These are phyloP conservation scores for Pygoscelis antarcticus DNA, from an alignment of 2,113 vertebrate genomes.

Conservation along the genomic window DNA sequence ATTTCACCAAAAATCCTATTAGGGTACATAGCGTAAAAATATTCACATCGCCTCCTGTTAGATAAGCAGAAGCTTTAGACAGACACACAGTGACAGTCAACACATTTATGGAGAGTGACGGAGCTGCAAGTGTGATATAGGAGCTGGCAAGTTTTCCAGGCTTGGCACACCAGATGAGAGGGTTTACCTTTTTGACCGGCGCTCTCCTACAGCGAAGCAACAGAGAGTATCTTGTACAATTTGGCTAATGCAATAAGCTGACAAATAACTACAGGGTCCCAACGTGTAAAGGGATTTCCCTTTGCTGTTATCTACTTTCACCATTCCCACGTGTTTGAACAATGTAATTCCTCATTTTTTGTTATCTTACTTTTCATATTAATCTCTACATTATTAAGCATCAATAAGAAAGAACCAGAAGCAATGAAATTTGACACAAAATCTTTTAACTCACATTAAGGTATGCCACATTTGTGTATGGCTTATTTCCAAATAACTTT, in stretches of 20 bases:
- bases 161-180: background rate
- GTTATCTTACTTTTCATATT: background rate
- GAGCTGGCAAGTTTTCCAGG: conserved; percentile 1
- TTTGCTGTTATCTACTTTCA: background rate
- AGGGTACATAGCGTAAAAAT: conserved; percentile 1
- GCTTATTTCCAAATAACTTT: conserved; percentile 47
- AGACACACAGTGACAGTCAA: conserved; percentile 13
- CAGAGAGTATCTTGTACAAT: background rate
- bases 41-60: background rate
- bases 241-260: background rate
- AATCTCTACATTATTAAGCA: background rate
- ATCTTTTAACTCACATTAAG: background rate
- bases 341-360: background rate
- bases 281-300: background rate
- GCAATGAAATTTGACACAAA: background rate
- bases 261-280: background rate
- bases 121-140: background rate
- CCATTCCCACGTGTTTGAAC: background rate
- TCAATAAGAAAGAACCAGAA: background rate
- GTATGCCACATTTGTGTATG: background rate
- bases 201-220: background rate
- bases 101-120: background rate
- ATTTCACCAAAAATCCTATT: conserved; percentile 33
- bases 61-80: conserved; percentile 23
- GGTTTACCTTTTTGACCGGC: background rate